phyloP scores from a whole-genome alignment of 2,113 vertebrate species.

The Xiphophorus couchianus region DNA sequence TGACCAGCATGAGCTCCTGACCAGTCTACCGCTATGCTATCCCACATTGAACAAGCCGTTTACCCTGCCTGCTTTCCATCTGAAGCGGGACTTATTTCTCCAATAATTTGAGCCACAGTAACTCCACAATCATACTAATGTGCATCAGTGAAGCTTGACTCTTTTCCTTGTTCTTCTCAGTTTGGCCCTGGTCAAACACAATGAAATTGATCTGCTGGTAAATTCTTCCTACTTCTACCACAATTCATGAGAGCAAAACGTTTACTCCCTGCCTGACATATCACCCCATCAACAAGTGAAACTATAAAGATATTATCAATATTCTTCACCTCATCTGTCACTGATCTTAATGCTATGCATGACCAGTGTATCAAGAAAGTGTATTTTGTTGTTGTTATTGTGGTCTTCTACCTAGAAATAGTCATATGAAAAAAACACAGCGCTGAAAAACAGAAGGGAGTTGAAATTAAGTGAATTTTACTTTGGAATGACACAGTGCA shows the following conservation, averaged over 20 bases:
- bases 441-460: background rate
- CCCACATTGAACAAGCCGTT: too few relatives aligned
- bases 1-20: background rate
- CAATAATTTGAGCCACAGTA: too few relatives aligned
- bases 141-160: background rate
- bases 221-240: background rate
- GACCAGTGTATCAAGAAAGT: background rate
- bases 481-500: slow-evolving; percentile 9
- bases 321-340: background rate
- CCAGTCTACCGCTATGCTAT: background rate
- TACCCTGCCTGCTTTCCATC: too few relatives aligned
- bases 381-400: background rate
- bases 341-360: background rate
- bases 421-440: background rate
- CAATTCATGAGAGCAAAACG: background rate
- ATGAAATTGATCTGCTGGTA: background rate
- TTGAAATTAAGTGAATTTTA: background rate
- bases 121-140: background rate
- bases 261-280: background rate
- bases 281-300: background rate
- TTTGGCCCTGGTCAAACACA: background rate
- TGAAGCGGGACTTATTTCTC: too few relatives aligned
- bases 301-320: background rate
- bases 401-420: background rate
- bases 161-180: background rate